These are phyloP conservation scores for Gastracanthus pulcherrimus DNA, from an alignment of 2,888 invertebrate species.

Conservation along the genomic window DNA sequence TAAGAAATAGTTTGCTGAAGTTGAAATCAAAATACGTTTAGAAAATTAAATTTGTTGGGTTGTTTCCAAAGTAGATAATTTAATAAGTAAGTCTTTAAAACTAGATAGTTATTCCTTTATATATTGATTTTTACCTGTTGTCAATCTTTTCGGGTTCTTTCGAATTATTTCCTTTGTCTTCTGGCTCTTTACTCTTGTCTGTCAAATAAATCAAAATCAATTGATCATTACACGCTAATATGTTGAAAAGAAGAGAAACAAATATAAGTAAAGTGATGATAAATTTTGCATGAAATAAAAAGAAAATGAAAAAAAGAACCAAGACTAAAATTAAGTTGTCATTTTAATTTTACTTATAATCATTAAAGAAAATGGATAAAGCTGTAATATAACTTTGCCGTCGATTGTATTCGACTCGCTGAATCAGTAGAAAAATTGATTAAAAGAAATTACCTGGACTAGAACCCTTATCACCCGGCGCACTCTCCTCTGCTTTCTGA, in stretches of 20 bases:
- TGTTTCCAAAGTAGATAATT: background rate
- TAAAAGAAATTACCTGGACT: constrained; percentile 51
- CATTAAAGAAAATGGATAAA: constrained; percentile 10
- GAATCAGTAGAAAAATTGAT: background rate
- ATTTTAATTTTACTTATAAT: constrained; percentile 1
- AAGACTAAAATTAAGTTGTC: background rate
- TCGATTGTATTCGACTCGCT: background rate
- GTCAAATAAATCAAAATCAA: constrained; percentile 36
- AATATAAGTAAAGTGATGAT: background rate
- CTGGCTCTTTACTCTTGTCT: constrained; percentile 50
- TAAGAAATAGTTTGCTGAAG: too few relatives aligned
- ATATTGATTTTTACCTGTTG: constrained; percentile 69
- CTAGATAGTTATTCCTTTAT: background rate
- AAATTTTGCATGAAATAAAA: background rate
- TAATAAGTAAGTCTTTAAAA: background rate
- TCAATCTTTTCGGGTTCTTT: constrained; percentile 67
- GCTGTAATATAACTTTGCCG: background rate
- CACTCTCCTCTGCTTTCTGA: constrained; percentile 31
- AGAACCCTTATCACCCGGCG: constrained; percentile 39
- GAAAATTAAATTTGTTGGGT: background rate
- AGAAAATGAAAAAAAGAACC: background rate
- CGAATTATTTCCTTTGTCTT: constrained; percentile 49
- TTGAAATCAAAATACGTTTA: too few relatives aligned
- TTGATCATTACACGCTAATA: too few relatives aligned
- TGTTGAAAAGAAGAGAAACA: too few relatives aligned